phyloP scores from a whole-genome alignment of 2,797 vertebrate species.

The Lacerta agilis region DNA sequence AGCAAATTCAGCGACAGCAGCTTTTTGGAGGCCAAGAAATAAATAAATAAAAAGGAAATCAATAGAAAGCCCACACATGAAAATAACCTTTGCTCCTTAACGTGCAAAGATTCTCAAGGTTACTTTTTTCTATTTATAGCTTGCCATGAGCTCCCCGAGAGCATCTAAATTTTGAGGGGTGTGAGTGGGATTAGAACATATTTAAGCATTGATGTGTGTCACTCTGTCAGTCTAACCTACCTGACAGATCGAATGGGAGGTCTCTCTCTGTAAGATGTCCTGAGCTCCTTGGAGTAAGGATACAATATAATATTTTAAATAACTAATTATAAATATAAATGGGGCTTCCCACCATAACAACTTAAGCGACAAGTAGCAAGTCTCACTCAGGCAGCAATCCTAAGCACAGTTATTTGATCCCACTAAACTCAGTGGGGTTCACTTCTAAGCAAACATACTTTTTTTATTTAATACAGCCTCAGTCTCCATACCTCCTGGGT shows the following conservation, averaged over 20 bases:
- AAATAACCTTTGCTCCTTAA: slow-evolving; percentile 64
- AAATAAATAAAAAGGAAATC: slow-evolving; percentile 26
- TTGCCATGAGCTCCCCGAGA: too few relatives aligned
- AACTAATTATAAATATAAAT: neutral
- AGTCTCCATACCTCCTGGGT: neutral
- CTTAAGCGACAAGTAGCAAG: neutral
- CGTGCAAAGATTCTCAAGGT: slow-evolving; percentile 46
- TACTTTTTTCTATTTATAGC: slow-evolving; percentile 20
- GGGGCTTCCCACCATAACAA: neutral
- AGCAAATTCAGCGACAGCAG: slow-evolving; percentile 39
- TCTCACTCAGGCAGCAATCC: neutral
- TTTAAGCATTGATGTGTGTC: neutral
- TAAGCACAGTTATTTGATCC: neutral
- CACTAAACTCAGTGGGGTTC: neutral
- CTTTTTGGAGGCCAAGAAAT: slow-evolving; percentile 49
- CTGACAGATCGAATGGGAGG: too few relatives aligned
- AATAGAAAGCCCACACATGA: slow-evolving; percentile 55
- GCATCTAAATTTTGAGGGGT: neutral
- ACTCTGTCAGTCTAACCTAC: too few relatives aligned
- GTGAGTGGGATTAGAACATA: neutral
- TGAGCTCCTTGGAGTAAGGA: neutral
- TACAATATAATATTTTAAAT: neutral
- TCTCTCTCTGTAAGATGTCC: neutral
- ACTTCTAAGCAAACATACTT: neutral
- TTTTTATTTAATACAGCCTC: neutral